Conservation (phyloP, 2,888 invertebrate species). For the Anthophora plumipes region DNA sequence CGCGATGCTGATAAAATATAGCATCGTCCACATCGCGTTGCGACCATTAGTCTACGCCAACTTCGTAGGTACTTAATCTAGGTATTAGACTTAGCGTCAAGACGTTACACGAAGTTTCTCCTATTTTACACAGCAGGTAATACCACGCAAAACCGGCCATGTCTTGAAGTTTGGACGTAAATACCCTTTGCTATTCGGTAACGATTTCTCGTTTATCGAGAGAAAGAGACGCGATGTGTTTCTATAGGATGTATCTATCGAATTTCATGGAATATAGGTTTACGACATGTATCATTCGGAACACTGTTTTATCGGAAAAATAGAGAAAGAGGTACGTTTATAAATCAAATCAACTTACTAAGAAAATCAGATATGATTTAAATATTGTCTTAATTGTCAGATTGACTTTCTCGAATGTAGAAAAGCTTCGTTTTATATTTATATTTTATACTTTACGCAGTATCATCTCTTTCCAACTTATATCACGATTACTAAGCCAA, state of each 20-base stretch:
- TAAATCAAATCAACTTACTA: no score
- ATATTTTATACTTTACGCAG: not conserved
- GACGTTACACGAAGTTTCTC: constrained; percentile 61
- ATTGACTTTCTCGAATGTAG: not conserved
- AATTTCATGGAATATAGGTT: no score
- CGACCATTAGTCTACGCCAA: constrained; percentile 63
- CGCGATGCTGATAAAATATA: constrained; percentile 70
- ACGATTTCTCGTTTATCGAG: not conserved
- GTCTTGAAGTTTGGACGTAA: constrained; percentile 12
- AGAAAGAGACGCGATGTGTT: not conserved
- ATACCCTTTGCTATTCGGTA: constrained; percentile 1
- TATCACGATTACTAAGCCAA: not conserved
- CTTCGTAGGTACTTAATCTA: constrained; percentile 73
- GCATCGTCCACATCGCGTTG: constrained; percentile 56
- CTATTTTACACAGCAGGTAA: constrained; percentile 53
- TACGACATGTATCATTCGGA: no score
- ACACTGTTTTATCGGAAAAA: no score
- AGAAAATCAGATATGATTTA: no score
- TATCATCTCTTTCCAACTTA: not conserved
- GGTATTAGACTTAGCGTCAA: constrained; percentile 75
- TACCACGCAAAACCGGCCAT: constrained; percentile 24
- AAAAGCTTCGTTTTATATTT: not conserved
- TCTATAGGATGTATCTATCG: not conserved
- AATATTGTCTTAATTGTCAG: no score
- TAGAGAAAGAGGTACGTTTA: no score